Evolutionary conservation across 2,113 vertebrate genomes (phyloP).

Genomic region (Hystrix brachyura): DNA sequence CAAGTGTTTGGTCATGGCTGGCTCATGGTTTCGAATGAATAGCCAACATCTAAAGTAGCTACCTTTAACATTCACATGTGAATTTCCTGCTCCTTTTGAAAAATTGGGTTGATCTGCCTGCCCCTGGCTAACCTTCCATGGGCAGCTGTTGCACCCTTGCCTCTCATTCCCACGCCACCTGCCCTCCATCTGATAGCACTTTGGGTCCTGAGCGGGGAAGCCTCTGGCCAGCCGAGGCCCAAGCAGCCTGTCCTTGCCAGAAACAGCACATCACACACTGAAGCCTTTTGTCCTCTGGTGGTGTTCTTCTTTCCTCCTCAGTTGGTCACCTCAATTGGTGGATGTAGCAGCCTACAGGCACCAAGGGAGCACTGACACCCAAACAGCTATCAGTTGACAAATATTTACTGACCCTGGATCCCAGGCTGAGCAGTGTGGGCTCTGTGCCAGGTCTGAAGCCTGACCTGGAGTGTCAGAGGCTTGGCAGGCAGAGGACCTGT

Average conservation of each 20-base stretch:
- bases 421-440: background rate
- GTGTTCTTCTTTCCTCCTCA: background rate
- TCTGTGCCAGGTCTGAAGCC: background rate
- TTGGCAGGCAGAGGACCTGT: background rate
- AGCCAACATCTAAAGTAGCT: background rate
- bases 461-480: background rate
- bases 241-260: background rate
- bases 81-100: background rate
- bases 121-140: background rate
- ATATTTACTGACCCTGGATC: background rate
- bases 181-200: background rate
- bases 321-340: background rate
- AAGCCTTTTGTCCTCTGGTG: background rate
- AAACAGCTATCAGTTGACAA: background rate
- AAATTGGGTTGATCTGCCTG: background rate
- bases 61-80: background rate
- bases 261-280: background rate
- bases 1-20: background rate
- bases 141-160: background rate
- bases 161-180: background rate
- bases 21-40: background rate
- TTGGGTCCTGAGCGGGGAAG: background rate
- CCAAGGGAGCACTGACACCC: background rate
- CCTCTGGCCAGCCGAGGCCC: background rate
- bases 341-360: background rate